A percentile compares a stretch with the other conserved stretches of the same genome.
Conservation (phyloP, 1,140 invertebrate genomes). For the Zaprionus lachaisei region DNA sequence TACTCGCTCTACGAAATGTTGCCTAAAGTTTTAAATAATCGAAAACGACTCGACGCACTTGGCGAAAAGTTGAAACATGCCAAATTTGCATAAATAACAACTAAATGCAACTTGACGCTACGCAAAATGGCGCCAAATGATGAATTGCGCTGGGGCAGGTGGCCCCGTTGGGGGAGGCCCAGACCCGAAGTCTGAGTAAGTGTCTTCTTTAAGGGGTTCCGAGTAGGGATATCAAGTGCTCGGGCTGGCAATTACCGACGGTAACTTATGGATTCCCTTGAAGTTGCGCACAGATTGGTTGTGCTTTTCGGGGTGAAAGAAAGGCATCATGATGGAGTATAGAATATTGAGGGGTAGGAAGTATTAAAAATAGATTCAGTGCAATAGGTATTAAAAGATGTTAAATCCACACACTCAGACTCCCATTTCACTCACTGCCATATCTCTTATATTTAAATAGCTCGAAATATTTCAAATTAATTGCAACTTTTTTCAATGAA, state of each 20-base stretch:
- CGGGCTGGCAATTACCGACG: not conserved
- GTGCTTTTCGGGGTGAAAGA: not conserved
- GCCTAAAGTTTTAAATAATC: constrained; percentile 81
- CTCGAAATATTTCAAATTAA: not conserved
- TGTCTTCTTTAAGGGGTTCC: constrained; percentile 2
- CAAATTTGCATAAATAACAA: constrained; percentile 83
- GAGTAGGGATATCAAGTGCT: constrained; percentile 2
- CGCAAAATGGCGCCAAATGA: constrained; percentile 74
- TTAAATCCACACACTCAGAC: not conserved
- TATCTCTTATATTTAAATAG: not conserved
- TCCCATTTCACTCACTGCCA: not conserved
- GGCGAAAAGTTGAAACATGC: constrained; percentile 79
- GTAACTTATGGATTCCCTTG: constrained; percentile 2
- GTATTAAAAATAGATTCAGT: not conserved
- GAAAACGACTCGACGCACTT: constrained; percentile 81
- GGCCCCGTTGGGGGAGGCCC: not conserved
- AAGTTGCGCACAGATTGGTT: not conserved
- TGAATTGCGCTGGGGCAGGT: constrained; percentile 53
- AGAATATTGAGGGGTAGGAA: not conserved
- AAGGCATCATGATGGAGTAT: not conserved
- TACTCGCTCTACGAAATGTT: constrained; percentile 60
- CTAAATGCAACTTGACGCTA: constrained; percentile 80
- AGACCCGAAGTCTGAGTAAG: not conserved
- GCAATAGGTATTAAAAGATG: not conserved
- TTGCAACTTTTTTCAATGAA: not conserved